A percentile compares a stretch with the other conserved stretches of the same genome.
phyloP scores from a whole-genome alignment of 2,888 invertebrate genomes.

The Acleris sparsana region DNA sequence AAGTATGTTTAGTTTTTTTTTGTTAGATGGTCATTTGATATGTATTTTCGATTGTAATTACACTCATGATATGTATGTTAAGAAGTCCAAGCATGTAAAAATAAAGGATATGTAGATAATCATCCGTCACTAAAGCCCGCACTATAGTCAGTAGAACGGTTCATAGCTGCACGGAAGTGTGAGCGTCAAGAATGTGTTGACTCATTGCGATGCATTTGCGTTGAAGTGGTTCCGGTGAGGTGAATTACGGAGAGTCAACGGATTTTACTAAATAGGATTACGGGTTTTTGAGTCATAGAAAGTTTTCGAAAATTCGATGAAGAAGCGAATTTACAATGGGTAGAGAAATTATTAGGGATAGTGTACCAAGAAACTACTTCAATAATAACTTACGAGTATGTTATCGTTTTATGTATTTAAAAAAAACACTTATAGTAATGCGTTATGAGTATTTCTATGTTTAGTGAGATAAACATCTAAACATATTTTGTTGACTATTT shows the following conservation, averaged over 20 bases:
- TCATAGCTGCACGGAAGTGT: constrained; percentile 27
- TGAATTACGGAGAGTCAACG: constrained; percentile 17
- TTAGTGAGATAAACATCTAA: too few species aligned
- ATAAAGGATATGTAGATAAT: neutral
- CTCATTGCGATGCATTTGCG: constrained; percentile 45
- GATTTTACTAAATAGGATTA: constrained; percentile 16
- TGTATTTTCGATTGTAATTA: too few species aligned
- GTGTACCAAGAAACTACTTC: too few species aligned
- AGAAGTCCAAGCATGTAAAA: neutral
- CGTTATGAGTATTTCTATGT: too few species aligned
- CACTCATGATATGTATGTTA: too few species aligned
- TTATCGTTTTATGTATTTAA: too few species aligned
- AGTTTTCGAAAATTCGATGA: too few species aligned
- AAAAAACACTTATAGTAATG: too few species aligned
- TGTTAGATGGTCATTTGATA: neutral
- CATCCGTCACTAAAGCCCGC: neutral
- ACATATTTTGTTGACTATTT: too few species aligned
- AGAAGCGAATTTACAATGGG: too few species aligned
- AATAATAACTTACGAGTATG: too few species aligned
- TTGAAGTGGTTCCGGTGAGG: constrained; percentile 36
- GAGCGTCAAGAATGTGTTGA: constrained; percentile 47
- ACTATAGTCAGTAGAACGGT: constrained; percentile 37
- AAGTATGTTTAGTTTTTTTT: neutral
- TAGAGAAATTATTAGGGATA: too few species aligned
- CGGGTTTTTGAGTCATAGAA: neutral